These are phyloP conservation scores for Drosophila mayaguana DNA, from an alignment of 2,888 invertebrate species.

Conservation along the genomic window DNA sequence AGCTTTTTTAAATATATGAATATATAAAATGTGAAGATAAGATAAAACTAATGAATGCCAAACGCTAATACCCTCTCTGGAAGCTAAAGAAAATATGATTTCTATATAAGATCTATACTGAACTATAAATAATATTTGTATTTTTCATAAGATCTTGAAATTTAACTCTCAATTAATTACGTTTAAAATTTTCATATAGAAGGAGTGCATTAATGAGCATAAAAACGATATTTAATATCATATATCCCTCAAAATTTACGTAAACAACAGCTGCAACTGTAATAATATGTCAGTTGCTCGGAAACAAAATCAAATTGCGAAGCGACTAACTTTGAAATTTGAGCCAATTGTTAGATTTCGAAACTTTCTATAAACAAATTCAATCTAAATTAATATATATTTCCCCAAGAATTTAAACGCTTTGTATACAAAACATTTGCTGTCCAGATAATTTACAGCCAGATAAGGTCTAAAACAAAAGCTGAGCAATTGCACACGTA, in stretches of 20 bases:
- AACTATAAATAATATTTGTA: not conserved
- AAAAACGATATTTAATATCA: too few species aligned
- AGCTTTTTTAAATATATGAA: not conserved
- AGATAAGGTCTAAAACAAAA: slow-evolving; percentile 17
- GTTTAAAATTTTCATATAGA: too few species aligned
- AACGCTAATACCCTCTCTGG: not conserved
- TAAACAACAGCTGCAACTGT: not conserved
- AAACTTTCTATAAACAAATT: not conserved
- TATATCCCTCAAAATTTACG: too few species aligned
- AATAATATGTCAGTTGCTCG: not conserved
- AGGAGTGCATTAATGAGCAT: not conserved
- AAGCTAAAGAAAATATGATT: not conserved
- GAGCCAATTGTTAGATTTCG: not conserved
- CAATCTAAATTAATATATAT: slow-evolving; percentile 4
- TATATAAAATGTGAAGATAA: slow-evolving; percentile 1
- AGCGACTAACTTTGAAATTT: not conserved
- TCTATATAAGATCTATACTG: not conserved
- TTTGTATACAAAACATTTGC: slow-evolving; percentile 26
- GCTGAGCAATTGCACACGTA: slow-evolving; percentile 9
- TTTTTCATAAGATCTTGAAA: too few species aligned
- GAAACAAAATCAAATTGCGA: not conserved
- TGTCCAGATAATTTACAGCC: slow-evolving; percentile 25
- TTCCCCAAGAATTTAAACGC: slow-evolving; percentile 1
- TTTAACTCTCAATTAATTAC: too few species aligned
- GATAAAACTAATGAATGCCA: not conserved